Evolutionary conservation across 1,140 invertebrate genomes (phyloP), one percentile per base, ranked within the genome.

Genomic region (Doryteuthis pealeii): DNA sequence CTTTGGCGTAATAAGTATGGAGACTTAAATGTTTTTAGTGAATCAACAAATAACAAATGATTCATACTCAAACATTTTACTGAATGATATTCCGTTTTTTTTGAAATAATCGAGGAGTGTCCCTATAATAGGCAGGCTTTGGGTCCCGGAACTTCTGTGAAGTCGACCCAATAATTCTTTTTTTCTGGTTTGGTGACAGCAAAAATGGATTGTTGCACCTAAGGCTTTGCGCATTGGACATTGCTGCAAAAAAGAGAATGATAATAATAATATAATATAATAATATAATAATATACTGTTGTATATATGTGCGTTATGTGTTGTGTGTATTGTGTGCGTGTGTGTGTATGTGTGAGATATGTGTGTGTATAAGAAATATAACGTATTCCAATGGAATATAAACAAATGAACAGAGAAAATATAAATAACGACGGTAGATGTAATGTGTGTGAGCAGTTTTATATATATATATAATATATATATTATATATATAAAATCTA

Each of bases 51-150:
- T n/a, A n/a, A n/a, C n/a, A n/a, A n/a, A n/a, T n/a, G n/a, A n/a
- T n/a, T n/a, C 79, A 40, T 76, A 88, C 80, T 88, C 83, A 77
- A 86, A 86, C 84, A 88, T 85, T 81, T 86, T 87, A 45, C 78
- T 81, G 73, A 88, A 87, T 73, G n/a, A 77, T 6, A 82, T 78
- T 18, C 87, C 87, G 71, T 86, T 84, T 74, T 84, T 86, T 72
- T 87, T 88, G 30, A 86, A 79, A 71, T 87, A 88, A 62, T 85
- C 83, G 49, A 83, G 83, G 14, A 88, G 74, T 1, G 85, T 86
- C 35, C 87, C 87, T 12, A 88, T 74, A 5, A 87, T 58, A 12
- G 87, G 87, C 0, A 86, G 76, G 0, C 87, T 86, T 75, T 83
- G 83, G 10, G 87, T 86, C 49, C 86, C 87, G n/a, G 87, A 6